These are phyloP conservation scores for Protula sp. DNA, from an alignment of 2,888 invertebrate species.

Conservation along the genomic window DNA sequence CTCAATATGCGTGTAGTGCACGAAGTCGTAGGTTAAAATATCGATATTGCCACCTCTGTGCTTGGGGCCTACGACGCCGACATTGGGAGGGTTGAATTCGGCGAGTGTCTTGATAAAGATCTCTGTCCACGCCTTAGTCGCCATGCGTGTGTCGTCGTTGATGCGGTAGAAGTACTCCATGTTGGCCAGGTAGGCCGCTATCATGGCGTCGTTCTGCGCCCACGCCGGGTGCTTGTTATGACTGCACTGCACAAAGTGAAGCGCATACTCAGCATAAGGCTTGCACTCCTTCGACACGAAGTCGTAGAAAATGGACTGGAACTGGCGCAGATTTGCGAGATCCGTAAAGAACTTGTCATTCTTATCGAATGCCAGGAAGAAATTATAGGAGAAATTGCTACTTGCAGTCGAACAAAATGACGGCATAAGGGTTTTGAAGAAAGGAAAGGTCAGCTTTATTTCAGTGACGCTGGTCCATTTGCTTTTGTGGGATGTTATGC, in stretches of 20 bases:
- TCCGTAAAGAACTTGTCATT: neutral
- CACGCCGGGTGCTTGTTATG: neutral
- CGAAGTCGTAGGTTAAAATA: neutral
- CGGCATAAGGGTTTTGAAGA: neutral
- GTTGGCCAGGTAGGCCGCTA: neutral
- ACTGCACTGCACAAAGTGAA: neutral
- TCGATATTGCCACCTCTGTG: neutral
- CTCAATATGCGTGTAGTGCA: neutral
- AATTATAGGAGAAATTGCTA: neutral
- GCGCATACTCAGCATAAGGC: neutral
- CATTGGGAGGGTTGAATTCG: neutral
- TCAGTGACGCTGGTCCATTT: neutral
- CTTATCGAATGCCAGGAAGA: neutral
- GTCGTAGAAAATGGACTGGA: neutral
- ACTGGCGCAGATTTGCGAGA: neutral
- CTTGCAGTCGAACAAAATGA: neutral
- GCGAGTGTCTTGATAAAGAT: neutral
- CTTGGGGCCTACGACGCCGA: neutral
- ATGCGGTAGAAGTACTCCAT: constrained; percentile 5
- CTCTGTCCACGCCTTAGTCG: neutral
- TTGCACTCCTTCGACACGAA: neutral
- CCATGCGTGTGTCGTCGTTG: neutral
- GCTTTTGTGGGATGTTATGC: neutral
- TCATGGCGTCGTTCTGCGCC: constrained; percentile 1
- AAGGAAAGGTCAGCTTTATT: neutral